Conservation (phyloP, 2,797 vertebrate species). For the Siniperca scherzeri region DNA sequence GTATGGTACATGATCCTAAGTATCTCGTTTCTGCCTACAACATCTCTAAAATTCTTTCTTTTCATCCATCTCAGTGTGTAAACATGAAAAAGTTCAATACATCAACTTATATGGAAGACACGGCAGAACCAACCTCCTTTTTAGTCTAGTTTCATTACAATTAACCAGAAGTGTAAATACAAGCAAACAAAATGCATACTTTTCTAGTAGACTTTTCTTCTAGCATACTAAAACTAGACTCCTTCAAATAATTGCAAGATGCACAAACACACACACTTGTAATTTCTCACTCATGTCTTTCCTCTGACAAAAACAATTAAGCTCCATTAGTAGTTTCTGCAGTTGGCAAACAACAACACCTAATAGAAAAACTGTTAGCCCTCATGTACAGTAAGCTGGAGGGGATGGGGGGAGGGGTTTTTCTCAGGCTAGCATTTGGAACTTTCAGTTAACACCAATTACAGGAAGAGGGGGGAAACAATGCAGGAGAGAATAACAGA, state of each 20-base stretch:
- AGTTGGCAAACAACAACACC: slow-evolving; percentile 24
- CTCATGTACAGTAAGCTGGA: slow-evolving; percentile 56
- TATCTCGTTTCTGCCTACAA: not conserved
- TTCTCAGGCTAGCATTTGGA: slow-evolving; percentile 2
- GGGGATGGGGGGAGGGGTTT: not conserved
- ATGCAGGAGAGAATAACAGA: slow-evolving; percentile 18
- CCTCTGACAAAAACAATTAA: slow-evolving; percentile 8
- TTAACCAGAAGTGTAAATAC: slow-evolving; percentile 36
- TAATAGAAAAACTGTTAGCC: slow-evolving; percentile 66
- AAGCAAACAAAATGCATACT: slow-evolving; percentile 14
- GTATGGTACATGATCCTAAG: slow-evolving; percentile 16
- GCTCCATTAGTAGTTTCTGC: slow-evolving; percentile 34
- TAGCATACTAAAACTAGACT: not conserved
- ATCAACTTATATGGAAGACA: slow-evolving; percentile 43
- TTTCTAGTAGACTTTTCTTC: not conserved
- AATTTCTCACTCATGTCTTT: not conserved
- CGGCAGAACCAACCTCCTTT: not conserved
- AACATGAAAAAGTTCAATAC: slow-evolving; percentile 42
- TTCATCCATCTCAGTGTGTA: slow-evolving; percentile 32
- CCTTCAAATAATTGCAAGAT: slow-evolving; percentile 1
- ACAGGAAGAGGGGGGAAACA: not conserved
- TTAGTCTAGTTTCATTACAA: not conserved
- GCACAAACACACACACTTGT: slow-evolving; percentile 10
- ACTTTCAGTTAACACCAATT: slow-evolving; percentile 4
- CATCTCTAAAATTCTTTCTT: not conserved